phyloP scores from a whole-genome alignment of 2,113 vertebrate genomes.

The Dinomys branickii region DNA sequence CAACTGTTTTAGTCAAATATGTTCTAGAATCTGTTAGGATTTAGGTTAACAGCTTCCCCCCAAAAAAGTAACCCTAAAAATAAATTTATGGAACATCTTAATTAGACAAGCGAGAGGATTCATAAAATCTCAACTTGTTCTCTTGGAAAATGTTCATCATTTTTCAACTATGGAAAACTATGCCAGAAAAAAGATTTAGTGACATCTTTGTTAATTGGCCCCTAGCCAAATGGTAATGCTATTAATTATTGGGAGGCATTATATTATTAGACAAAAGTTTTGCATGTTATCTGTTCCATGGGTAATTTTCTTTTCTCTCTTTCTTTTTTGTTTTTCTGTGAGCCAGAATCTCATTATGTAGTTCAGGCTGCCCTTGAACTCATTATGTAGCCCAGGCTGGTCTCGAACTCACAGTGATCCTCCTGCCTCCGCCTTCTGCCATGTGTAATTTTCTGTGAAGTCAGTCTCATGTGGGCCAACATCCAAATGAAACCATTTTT shows the following conservation, averaged over 20 bases:
- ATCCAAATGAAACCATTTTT: neutral
- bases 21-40: slow-evolving; percentile 51
- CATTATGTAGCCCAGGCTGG: neutral
- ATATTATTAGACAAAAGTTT: slow-evolving; percentile 4
- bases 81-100: slow-evolving; percentile 61
- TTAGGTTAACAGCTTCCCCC: slow-evolving; percentile 43
- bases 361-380: neutral
- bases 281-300: neutral
- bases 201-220: slow-evolving; percentile 20
- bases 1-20: slow-evolving; percentile 45
- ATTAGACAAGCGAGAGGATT: slow-evolving; percentile 52
- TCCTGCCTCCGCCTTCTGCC: neutral
- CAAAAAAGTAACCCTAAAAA: slow-evolving; percentile 21
- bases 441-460: neutral
- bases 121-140: slow-evolving; percentile 37
- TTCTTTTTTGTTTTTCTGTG: neutral
- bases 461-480: neutral
- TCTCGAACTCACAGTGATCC: neutral
- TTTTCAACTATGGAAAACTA: slow-evolving; percentile 29
- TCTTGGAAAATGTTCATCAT: slow-evolving; percentile 36
- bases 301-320: neutral
- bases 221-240: neutral
- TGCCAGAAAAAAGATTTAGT: slow-evolving; percentile 21
- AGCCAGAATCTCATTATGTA: neutral
- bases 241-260: slow-evolving; percentile 5